Conservation (phyloP, 2,888 invertebrate genomes). For the Dendrolimus houi region DNA sequence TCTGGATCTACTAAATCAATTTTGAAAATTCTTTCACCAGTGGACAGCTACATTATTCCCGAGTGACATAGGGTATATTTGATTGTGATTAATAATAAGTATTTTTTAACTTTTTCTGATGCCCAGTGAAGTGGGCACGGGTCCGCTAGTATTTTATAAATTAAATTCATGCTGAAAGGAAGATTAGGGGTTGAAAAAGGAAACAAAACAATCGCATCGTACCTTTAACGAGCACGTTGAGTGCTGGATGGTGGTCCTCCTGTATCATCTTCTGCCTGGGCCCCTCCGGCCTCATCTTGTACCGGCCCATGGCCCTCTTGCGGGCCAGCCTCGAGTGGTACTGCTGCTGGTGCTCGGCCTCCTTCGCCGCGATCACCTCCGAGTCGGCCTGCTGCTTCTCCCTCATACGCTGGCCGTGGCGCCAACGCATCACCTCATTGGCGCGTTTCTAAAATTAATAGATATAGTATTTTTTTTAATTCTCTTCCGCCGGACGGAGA, state of each 20-base stretch:
- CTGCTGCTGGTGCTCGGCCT: conserved; percentile 77
- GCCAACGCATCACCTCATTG: conserved; percentile 79
- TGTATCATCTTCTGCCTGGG: conserved; percentile 73
- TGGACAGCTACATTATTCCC: too few relatives aligned
- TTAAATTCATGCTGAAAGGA: too few relatives aligned
- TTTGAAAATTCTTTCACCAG: too few relatives aligned
- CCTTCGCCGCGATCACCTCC: conserved; percentile 79
- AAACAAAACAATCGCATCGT: neutral
- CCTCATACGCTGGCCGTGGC: conserved; percentile 76
- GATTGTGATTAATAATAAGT: too few relatives aligned
- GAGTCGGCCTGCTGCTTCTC: conserved; percentile 80
- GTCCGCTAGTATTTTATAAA: too few relatives aligned
- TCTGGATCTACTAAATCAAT: too few relatives aligned
- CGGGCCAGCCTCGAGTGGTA: conserved; percentile 79
- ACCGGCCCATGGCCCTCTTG: conserved; percentile 78
- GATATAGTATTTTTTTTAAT: too few relatives aligned
- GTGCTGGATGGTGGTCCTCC: conserved; percentile 66
- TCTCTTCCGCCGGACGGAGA: too few relatives aligned
- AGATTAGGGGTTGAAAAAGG: too few relatives aligned
- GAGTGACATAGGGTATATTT: too few relatives aligned
- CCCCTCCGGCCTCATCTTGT: conserved; percentile 68
- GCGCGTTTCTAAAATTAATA: conserved; percentile 76
- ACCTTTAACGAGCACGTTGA: conserved; percentile 83
- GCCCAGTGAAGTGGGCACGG: too few relatives aligned
- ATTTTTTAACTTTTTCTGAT: too few relatives aligned